These are phyloP conservation scores for Drosophila flavopinicola DNA, from an alignment of 2,888 invertebrate genomes.

Conservation along the genomic window DNA sequence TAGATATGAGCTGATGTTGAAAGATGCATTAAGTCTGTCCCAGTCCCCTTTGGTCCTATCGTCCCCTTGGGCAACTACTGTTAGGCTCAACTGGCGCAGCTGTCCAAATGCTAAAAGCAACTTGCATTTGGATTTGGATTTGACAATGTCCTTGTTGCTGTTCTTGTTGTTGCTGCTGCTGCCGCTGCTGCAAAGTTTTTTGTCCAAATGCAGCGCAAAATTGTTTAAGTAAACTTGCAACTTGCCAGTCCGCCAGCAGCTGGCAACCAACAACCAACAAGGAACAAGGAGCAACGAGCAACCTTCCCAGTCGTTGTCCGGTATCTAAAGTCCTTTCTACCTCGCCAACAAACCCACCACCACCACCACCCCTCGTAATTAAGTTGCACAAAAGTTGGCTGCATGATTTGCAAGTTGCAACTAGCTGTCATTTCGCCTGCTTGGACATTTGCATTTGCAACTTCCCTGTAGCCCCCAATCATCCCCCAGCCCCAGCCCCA, in stretches of 20 bases:
- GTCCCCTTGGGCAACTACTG: neutral
- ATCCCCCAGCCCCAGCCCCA: neutral
- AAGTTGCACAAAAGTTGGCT: conserved; percentile 70
- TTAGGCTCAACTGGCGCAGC: conserved; percentile 37
- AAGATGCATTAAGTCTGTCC: conserved; percentile 2
- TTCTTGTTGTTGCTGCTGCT: conserved; percentile 21
- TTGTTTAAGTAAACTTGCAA: conserved; percentile 68
- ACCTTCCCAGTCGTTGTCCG: conserved; percentile 17
- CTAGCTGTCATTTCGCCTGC: conserved; percentile 20
- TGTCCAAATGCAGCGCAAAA: conserved; percentile 59
- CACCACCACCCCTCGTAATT: conserved; percentile 48
- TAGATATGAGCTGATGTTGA: neutral
- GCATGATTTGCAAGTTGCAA: conserved; percentile 61
- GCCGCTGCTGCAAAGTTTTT: conserved; percentile 53
- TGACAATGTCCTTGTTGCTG: conserved; percentile 14
- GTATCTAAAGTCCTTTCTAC: conserved; percentile 9
- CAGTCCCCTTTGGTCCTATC: neutral
- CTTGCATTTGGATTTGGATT: conserved; percentile 35
- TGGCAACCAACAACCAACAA: conserved; percentile 25
- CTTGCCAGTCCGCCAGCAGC: conserved; percentile 44
- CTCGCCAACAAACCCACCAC: neutral
- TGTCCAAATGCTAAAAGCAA: conserved; percentile 31
- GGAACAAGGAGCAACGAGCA: conserved; percentile 7
- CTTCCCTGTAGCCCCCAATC: neutral
- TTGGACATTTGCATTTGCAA: conserved; percentile 17